These are phyloP conservation scores for Nephrotoma flavescens DNA, from an alignment of 2,888 invertebrate genomes.

Conservation along the genomic window DNA sequence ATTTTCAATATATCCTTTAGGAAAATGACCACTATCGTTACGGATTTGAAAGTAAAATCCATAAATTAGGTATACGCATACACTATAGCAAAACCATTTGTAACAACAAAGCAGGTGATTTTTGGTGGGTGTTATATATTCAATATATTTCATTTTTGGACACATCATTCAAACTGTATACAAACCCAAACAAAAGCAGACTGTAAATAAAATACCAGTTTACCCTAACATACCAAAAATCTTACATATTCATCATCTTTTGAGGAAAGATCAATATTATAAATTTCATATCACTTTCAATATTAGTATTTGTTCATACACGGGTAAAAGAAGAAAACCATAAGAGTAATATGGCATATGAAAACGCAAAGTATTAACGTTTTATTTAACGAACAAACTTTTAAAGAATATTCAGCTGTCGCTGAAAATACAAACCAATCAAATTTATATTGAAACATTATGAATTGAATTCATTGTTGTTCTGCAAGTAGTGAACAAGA, in stretches of 20 bases:
- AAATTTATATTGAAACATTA: neutral
- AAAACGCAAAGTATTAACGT: neutral
- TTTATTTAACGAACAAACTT: neutral
- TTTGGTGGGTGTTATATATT: neutral
- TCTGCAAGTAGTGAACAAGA: neutral
- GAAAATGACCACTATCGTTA: neutral
- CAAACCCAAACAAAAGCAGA: neutral
- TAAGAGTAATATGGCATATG: neutral
- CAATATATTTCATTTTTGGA: neutral
- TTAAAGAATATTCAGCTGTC: neutral
- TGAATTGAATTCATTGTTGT: neutral
- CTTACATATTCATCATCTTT: neutral
- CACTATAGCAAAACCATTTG: neutral
- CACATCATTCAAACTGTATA: neutral
- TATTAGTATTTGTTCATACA: neutral
- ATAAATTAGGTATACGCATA: neutral
- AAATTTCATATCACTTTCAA: neutral
- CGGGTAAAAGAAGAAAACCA: neutral
- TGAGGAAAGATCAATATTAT: neutral
- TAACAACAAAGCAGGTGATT: slow-evolving; percentile 3
- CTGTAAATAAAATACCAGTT: neutral
- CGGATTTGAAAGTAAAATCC: neutral
- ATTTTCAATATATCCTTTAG: neutral
- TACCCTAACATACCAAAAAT: neutral
- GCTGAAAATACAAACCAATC: neutral